A percentile compares a stretch with the other conserved stretches of the same genome.
Conservation (phyloP, 2,797 vertebrate species). For the Sebastolobus altivelis region DNA sequence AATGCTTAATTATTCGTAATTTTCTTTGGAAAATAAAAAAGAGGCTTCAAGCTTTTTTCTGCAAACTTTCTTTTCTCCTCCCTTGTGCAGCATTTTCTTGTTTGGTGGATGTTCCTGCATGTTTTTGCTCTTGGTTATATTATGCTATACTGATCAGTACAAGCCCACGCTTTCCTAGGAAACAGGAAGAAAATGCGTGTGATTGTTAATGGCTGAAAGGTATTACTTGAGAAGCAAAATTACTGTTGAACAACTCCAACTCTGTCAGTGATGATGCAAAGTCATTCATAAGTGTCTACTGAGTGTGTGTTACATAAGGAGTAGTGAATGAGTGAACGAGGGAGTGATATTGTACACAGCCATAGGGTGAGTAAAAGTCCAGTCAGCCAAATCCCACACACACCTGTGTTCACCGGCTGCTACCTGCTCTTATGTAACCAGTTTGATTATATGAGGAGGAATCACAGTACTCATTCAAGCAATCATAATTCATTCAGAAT, state of each 20-base stretch:
- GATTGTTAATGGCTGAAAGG: background rate
- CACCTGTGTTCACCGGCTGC: background rate
- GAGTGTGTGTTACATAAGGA: background rate
- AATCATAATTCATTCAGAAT: background rate
- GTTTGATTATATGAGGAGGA: background rate
- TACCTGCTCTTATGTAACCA: background rate
- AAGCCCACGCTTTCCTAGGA: background rate
- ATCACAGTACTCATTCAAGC: background rate
- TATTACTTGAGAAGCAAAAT: background rate
- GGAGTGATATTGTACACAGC: background rate
- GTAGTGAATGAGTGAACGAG: background rate
- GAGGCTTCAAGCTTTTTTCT: background rate
- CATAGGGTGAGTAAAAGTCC: background rate
- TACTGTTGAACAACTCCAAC: background rate
- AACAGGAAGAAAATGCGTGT: background rate
- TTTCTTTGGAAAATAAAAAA: background rate
- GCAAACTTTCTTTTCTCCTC: background rate
- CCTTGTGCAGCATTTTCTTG: background rate
- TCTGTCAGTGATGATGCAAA: too few relatives aligned
- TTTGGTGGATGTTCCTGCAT: background rate
- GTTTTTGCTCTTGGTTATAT: background rate
- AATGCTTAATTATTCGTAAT: background rate
- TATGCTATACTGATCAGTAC: background rate
- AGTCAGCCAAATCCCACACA: background rate
- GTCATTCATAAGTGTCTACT: background rate